Conservation (phyloP, 2,888 invertebrate genomes). For the Drosophila neonasuta region DNA sequence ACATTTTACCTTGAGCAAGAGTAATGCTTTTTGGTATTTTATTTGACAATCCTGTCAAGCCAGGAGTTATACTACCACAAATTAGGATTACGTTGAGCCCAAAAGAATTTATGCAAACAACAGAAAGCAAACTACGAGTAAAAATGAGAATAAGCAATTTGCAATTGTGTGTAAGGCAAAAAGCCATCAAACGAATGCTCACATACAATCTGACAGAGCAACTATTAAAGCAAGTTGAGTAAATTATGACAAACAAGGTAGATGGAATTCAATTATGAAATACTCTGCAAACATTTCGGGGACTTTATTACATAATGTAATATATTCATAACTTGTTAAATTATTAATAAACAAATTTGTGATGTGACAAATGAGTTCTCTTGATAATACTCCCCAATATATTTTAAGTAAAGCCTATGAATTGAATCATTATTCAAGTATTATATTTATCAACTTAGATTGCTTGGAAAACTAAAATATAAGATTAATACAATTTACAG, state of each 20-base stretch:
- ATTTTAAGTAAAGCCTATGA: no score
- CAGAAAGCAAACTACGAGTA: neutral
- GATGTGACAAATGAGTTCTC: no score
- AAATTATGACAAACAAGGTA: neutral
- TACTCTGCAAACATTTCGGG: neutral
- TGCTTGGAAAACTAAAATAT: no score
- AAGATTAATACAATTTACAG: no score
- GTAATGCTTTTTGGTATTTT: conserved; percentile 34
- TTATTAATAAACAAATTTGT: no score
- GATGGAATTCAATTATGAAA: neutral
- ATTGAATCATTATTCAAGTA: no score
- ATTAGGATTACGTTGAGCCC: conserved; percentile 42
- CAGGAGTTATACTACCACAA: conserved; percentile 23
- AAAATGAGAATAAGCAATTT: conserved; percentile 8
- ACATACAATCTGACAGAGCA: conserved; percentile 13
- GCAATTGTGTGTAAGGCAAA: conserved; percentile 23
- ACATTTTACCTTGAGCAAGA: conserved; percentile 22
- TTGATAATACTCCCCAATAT: no score
- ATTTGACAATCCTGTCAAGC: conserved; percentile 40
- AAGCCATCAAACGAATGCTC: conserved; percentile 17
- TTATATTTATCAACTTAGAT: no score
- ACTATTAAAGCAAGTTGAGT: conserved; percentile 30
- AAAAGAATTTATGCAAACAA: conserved; percentile 13
- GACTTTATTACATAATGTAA: no score
- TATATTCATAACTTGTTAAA: no score